These are phyloP conservation scores for Melipona beecheii DNA, from an alignment of 2,888 invertebrate genomes.

Conservation along the genomic window DNA sequence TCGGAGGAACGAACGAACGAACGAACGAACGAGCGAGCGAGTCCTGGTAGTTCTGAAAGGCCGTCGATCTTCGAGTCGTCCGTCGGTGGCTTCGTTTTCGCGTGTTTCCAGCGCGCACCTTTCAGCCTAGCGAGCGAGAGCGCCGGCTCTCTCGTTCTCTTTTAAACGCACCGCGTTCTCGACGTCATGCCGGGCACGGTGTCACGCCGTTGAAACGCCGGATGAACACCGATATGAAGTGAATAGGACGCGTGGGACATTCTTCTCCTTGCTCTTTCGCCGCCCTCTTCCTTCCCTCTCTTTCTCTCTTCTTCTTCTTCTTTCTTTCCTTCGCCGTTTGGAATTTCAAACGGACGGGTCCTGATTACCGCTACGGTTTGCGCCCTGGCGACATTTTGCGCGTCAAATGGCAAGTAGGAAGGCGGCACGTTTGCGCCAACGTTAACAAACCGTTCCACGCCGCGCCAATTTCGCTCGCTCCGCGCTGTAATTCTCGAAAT, in stretches of 20 bases:
- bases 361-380: conserved; percentile 56
- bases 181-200: conserved; percentile 38
- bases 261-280: conserved; percentile 24
- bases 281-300: background rate
- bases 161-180: conserved; percentile 44
- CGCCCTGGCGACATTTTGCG: conserved; percentile 46
- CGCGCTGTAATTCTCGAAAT: conserved; percentile 64
- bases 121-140: conserved; percentile 10
- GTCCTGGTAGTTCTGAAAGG: conserved; percentile 17
- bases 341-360: conserved; percentile 33
- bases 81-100: conserved; percentile 31
- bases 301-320: too few species aligned
- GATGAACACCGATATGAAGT: conserved; percentile 57
- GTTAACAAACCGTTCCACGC: conserved; percentile 51
- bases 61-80: conserved; percentile 31
- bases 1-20: conserved; percentile 26
- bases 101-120: conserved; percentile 25
- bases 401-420: background rate
- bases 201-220: conserved; percentile 53
- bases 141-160: background rate
- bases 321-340: background rate
- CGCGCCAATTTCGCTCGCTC: conserved; percentile 35
- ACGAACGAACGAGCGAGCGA: background rate
- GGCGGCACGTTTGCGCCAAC: background rate
- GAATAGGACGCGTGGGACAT: conserved; percentile 52